A percentile compares a stretch with the other conserved stretches of the same genome.
Evolutionary conservation across 2,113 vertebrate species (phyloP).

Genomic region (Thomomys bottae): DNA sequence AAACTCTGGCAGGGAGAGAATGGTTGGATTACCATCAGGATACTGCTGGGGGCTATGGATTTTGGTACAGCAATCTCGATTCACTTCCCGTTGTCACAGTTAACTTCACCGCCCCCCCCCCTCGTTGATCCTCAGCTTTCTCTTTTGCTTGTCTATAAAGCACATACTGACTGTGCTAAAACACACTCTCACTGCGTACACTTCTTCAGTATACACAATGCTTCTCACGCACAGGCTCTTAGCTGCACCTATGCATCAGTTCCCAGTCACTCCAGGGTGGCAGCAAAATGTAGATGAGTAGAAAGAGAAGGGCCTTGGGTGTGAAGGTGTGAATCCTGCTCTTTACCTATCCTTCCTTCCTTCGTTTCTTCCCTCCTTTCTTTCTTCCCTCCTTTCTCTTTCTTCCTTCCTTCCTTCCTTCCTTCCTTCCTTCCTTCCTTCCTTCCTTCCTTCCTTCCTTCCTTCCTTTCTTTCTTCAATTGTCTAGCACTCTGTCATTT

Average conservation of each 20-base stretch:
- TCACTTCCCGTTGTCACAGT: not conserved
- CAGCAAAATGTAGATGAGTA: not conserved
- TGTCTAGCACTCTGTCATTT: no score
- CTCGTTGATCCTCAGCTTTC: not conserved
- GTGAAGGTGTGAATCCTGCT: not conserved
- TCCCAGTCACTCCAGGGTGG: not conserved
- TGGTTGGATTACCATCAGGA: no score
- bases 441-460: no score
- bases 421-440: no score
- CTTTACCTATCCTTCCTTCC: slow-evolving; percentile 12
- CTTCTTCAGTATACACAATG: not conserved
- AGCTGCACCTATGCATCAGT: rapidly evolving
- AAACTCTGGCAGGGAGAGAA: not conserved
- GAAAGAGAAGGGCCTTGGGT: not conserved
- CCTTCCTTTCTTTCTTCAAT: no score
- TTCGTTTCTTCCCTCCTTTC: no score
- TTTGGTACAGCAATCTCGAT: not conserved
- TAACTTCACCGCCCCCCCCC: no score
- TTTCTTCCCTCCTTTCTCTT: no score
- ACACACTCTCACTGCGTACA: not conserved
- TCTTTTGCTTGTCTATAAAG: not conserved
- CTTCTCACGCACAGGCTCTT: not conserved
- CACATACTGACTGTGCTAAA: not conserved
- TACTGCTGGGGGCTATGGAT: rapidly evolving
- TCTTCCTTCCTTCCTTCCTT: no score